Percentiles rank a stretch among this genome's conserved stretches.
These are phyloP conservation scores for Thaumetopoea pityocampa DNA, from an alignment of 1,140 invertebrate species.

Conservation along the genomic window DNA sequence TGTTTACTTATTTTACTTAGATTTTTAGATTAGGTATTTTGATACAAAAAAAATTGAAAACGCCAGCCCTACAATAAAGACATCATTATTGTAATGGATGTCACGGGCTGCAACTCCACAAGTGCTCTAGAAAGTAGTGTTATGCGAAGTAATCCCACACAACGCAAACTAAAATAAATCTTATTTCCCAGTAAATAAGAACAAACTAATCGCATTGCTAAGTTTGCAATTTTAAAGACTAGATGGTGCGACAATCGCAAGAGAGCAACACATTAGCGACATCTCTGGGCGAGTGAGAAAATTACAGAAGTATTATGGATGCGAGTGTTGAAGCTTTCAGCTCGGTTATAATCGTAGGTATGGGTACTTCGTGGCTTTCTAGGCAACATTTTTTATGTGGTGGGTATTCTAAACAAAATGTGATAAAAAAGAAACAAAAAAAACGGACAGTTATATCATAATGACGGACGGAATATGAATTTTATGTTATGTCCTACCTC, in stretches of 20 bases:
- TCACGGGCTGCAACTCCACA: constrained; percentile 62
- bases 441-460: too few relatives aligned
- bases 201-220: constrained; percentile 11
- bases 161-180: constrained; percentile 16
- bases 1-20: too few relatives aligned
- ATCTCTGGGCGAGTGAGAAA: constrained; percentile 63
- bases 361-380: not conserved
- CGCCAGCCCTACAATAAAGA: constrained; percentile 46
- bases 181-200: constrained; percentile 21
- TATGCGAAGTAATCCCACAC: constrained; percentile 20
- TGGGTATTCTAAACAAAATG: too few relatives aligned
- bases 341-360: constrained; percentile 5
- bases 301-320: constrained; percentile 59
- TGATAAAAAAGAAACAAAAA: too few relatives aligned
- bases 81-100: constrained; percentile 72
- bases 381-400: too few relatives aligned
- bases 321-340: constrained; percentile 39
- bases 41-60: not conserved
- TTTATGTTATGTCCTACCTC: too few relatives aligned
- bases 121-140: constrained; percentile 53
- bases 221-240: constrained; percentile 36
- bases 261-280: constrained; percentile 68
- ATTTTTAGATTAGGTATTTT: too few relatives aligned
- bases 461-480: too few relatives aligned
- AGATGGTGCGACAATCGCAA: constrained; percentile 57